Conservation (phyloP, 2,113 vertebrate genomes). For the Odobenus rosmarus region DNA sequence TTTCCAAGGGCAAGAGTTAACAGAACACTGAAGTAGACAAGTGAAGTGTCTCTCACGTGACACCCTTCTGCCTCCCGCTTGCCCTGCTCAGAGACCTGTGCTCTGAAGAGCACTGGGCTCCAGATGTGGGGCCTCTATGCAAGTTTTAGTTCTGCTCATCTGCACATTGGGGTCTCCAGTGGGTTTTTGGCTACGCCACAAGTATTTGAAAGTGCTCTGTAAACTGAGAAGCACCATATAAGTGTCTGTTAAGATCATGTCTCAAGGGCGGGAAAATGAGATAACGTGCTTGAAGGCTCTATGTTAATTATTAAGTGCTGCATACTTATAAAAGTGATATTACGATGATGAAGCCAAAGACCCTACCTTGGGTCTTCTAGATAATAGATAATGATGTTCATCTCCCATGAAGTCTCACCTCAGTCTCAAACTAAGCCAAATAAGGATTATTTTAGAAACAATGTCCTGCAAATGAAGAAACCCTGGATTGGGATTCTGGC, state of each 20-base stretch:
- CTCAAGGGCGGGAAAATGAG: neutral
- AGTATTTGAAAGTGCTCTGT: neutral
- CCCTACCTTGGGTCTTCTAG: neutral
- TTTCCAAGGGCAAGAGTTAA: neutral
- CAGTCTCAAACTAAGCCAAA: neutral
- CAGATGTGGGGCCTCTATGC: neutral
- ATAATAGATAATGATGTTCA: neutral
- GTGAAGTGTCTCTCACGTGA: neutral
- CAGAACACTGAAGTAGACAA: neutral
- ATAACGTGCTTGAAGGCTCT: neutral
- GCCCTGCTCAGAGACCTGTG: neutral
- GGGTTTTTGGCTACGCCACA: neutral
- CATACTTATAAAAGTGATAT: neutral
- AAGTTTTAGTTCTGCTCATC: neutral
- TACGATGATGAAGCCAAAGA: neutral
- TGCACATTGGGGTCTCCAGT: neutral
- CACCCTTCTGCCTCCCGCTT: neutral
- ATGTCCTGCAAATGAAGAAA: neutral
- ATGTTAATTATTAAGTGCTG: neutral
- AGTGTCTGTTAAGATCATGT: neutral
- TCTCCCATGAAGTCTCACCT: neutral
- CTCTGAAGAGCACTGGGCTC: neutral
- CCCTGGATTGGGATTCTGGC: neutral
- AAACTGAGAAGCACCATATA: neutral
- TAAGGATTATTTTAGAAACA: slow-evolving; percentile 16